Conservation (phyloP, 2,113 vertebrate species). For the Pelmatolapia mariae region DNA sequence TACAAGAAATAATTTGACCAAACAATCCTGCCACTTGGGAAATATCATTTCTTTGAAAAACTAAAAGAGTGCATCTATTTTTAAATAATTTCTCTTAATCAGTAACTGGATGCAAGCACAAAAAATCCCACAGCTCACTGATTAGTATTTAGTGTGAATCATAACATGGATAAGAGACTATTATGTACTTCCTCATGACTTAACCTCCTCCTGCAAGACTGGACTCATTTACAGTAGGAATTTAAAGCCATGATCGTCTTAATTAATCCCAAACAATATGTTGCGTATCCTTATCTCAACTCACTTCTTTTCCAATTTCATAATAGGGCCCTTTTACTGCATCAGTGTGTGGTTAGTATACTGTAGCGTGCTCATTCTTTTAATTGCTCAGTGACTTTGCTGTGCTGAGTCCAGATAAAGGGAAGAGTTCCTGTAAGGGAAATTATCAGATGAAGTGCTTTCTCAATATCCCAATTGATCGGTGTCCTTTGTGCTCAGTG, state of each 20-base stretch:
- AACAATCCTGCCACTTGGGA: not conserved
- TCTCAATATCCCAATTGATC: conserved; percentile 26
- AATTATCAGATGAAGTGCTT: conserved; percentile 32
- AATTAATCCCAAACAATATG: conserved; percentile 15
- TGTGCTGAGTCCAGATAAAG: conserved; percentile 19
- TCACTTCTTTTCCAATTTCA: conserved; percentile 9
- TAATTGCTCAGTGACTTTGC: conserved; percentile 26
- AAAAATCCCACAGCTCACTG: not conserved
- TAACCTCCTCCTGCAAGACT: not conserved
- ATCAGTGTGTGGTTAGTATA: not conserved
- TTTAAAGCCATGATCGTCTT: conserved; percentile 2
- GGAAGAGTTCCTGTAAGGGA: conserved; percentile 20
- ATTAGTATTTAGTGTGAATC: not conserved
- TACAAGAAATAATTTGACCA: not conserved
- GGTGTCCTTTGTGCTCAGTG: not conserved
- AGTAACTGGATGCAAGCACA: not conserved
- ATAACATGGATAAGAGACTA: not conserved
- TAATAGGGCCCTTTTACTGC: not conserved
- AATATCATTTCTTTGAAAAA: not conserved
- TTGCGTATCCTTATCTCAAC: conserved; percentile 20
- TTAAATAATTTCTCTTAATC: not conserved
- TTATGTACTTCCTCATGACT: conserved; percentile 2
- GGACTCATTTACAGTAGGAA: not conserved
- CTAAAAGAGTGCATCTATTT: not conserved
- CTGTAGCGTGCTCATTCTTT: not conserved